These are phyloP conservation scores for Aelia acuminata DNA, from an alignment of 2,888 invertebrate genomes.

Conservation along the genomic window DNA sequence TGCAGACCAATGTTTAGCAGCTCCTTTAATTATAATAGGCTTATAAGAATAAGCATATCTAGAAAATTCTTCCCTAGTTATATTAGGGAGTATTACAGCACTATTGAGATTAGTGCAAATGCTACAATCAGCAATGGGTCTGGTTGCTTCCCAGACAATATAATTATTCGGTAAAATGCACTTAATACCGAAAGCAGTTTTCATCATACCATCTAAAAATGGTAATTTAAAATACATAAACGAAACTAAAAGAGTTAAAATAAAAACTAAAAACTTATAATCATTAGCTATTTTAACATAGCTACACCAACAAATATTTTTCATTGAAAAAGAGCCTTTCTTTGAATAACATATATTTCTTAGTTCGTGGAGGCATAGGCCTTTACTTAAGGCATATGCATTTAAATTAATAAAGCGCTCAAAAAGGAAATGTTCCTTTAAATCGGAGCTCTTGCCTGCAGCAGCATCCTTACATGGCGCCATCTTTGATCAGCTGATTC, in stretches of 20 bases:
- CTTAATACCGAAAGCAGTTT: slow-evolving; percentile 71
- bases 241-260: slow-evolving; percentile 60
- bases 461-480: slow-evolving; percentile 40
- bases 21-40: slow-evolving; percentile 85
- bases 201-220: slow-evolving; percentile 66
- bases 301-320: slow-evolving; percentile 58
- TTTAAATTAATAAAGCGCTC: slow-evolving; percentile 67
- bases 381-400: slow-evolving; percentile 66
- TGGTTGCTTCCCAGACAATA: slow-evolving; percentile 87
- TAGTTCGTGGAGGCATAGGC: slow-evolving; percentile 66
- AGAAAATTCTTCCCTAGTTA: slow-evolving; percentile 79
- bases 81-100: slow-evolving; percentile 79
- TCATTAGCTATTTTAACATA: slow-evolving; percentile 54
- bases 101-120: slow-evolving; percentile 81
- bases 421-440: slow-evolving; percentile 64
- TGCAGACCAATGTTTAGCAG: slow-evolving; percentile 84
- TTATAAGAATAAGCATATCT: slow-evolving; percentile 83
- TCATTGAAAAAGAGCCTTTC: not conserved
- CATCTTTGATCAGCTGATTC: slow-evolving; percentile 53
- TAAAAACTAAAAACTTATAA: slow-evolving; percentile 59
- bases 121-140: slow-evolving; percentile 85
- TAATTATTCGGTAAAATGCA: slow-evolving; percentile 89
- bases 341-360: slow-evolving; percentile 64
- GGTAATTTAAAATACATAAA: slow-evolving; percentile 62
- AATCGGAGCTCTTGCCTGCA: slow-evolving; percentile 11